Base-by-base conservation (phyloP, 2,888 invertebrate species). In the Ochropleura leucogaster region DNA sequence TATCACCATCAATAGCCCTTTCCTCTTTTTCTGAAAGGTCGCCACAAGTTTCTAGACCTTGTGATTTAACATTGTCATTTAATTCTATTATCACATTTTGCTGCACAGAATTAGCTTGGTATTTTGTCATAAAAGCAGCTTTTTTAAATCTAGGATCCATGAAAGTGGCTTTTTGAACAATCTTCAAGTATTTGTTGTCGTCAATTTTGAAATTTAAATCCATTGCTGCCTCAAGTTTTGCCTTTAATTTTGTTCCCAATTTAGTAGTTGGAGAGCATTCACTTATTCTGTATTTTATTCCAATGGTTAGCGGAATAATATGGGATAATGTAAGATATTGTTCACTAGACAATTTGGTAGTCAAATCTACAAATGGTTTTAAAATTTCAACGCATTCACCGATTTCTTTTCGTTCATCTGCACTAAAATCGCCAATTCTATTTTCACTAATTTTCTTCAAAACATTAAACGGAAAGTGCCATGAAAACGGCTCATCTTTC, bases 91-190 rank as follows among this genome's bases (percentile, higher is more conserved):
- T 16, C 9, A 64, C 47, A 64, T 47, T 16, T 47, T 47, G 46
- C 16, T 47, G 64, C 47, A 47, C 64, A 6, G 64, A 20, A 47
- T 20, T 5, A 47, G 47, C 64, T 16, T 20, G 16, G 47, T 20
- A 20, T 47, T 47, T 46, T 16, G 47, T 64, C 64, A 64, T 20
- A 30, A 47, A 64, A 47, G 20, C 47, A 30, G 64, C 47, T 47
- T 16, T 64, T 47, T 47, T 64, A 14, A 64, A 64, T 64, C 64
- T 47, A 16, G 20, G 20, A 47, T 47, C 20, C 63, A 64, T 64
- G 46, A 47, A 64, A 20, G 20, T 64, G 12, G 64, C 20, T 3
- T 20, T 64, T 47, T 20, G 20, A 47, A 16, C 47, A 47, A 47
- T 30, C 20, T 63, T 14, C 46, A 16, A 16, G 3, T 9, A 8